Conservation (phyloP, 2,888 invertebrate genomes). For the Rhogogaster chlorosoma region DNA sequence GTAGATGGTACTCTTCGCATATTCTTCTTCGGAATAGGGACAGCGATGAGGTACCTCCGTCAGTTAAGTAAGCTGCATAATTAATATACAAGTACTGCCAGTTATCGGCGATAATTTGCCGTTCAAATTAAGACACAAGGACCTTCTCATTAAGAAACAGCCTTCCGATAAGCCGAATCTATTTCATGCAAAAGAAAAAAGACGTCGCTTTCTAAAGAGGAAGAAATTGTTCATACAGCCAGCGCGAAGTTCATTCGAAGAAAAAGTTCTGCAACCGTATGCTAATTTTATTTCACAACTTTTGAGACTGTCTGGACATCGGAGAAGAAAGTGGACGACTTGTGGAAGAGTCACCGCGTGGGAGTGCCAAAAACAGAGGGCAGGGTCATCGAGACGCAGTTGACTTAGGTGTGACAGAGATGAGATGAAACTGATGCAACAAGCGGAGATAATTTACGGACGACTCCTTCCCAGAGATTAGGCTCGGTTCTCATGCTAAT, state of each 20-base stretch:
- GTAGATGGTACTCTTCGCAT: not conserved
- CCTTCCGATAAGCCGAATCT: not conserved
- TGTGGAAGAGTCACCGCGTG: not conserved
- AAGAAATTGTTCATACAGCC: not conserved
- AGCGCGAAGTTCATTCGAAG: not conserved
- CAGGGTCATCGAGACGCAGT: conserved; percentile 2
- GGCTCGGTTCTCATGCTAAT: conserved; percentile 31
- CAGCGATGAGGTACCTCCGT: not conserved
- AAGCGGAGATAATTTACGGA: not conserved
- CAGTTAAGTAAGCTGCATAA: not conserved
- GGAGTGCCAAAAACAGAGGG: not conserved
- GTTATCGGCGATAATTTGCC: not conserved
- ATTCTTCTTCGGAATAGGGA: conserved; percentile 51
- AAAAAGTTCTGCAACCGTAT: not conserved
- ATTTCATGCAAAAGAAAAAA: not conserved
- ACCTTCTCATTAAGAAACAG: not conserved
- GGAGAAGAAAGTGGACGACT: conserved; percentile 9
- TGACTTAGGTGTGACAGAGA: not conserved
- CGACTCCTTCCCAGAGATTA: not conserved
- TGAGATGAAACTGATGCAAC: not conserved
- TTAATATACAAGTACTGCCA: not conserved
- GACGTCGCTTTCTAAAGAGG: not conserved
- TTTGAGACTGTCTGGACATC: not conserved
- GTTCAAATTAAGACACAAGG: not conserved
- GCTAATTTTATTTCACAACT: not conserved